Evolutionary conservation across 2,113 vertebrate species (phyloP).

Genomic region (Xyrauchen texanus): DNA sequence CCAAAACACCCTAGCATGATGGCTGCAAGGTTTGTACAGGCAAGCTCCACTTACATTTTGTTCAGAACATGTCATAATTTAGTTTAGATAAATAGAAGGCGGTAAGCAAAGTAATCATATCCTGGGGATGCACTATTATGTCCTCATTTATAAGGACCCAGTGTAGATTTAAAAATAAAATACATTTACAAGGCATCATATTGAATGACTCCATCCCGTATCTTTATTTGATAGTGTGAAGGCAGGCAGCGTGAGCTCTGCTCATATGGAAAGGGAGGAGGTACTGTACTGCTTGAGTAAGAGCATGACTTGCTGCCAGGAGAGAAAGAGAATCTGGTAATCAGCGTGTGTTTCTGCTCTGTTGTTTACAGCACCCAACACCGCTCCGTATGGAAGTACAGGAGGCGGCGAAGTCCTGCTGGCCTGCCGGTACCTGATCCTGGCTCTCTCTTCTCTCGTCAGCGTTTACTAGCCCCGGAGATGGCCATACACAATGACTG

Average conservation of each 20-base stretch:
- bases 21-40: too few relatives aligned
- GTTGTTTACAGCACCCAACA: conserved; percentile 88
- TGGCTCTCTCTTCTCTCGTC: conserved; percentile 91
- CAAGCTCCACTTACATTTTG: too few relatives aligned
- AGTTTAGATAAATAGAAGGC: too few relatives aligned
- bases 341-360: conserved; percentile 69
- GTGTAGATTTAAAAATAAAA: too few relatives aligned
- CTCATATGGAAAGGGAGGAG: neutral
- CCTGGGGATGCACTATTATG: too few relatives aligned
- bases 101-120: too few relatives aligned
- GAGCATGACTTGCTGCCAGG: conserved; percentile 17
- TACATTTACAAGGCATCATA: too few relatives aligned
- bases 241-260: neutral
- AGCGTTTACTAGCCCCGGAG: conserved; percentile 89
- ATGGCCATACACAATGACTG: conserved; percentile 87
- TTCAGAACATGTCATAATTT: too few relatives aligned
- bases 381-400: conserved; percentile 91
- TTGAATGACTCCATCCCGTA: neutral
- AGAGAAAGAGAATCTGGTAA: conserved; percentile 39
- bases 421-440: conserved; percentile 92
- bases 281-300: conserved; percentile 30
- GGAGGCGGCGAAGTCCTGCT: conserved; percentile 86
- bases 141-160: too few relatives aligned
- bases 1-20: too few relatives aligned
- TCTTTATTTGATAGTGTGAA: conserved; percentile 27